These are phyloP conservation scores for Dicrurus megarhynchus DNA, from an alignment of 2,113 vertebrate genomes.

Conservation along the genomic window DNA sequence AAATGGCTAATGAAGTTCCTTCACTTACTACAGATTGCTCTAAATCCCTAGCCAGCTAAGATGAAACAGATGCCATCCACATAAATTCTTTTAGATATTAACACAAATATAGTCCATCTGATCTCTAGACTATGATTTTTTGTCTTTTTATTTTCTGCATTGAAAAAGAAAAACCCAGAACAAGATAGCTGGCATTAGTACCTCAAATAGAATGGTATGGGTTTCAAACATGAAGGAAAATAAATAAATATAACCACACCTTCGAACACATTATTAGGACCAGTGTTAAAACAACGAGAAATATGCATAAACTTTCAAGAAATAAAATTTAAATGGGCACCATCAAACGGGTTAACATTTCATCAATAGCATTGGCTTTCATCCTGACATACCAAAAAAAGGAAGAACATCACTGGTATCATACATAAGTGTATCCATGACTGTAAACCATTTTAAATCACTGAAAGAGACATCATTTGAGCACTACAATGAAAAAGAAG, in stretches of 20 bases:
- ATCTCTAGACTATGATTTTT: neutral
- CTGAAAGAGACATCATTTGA: neutral
- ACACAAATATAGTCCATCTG: neutral
- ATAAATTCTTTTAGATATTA: neutral
- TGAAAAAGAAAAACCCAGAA: neutral
- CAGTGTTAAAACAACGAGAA: neutral
- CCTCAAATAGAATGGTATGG: neutral
- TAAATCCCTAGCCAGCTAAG: neutral
- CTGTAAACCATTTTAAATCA: neutral
- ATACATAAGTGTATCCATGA: neutral
- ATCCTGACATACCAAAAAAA: neutral
- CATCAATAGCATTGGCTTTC: neutral
- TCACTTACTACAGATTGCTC: neutral
- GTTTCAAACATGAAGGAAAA: neutral
- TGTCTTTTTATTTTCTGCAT: neutral
- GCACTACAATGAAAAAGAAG: neutral
- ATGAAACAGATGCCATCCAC: neutral
- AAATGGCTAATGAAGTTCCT: neutral
- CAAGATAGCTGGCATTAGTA: neutral
- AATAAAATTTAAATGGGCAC: neutral
- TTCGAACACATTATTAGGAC: neutral
- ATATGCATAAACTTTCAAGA: neutral
- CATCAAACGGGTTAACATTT: neutral
- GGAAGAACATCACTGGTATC: neutral
- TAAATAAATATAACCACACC: neutral